Conservation (phyloP, 2,888 invertebrate genomes). For the Phoenoteleia sp. region DNA sequence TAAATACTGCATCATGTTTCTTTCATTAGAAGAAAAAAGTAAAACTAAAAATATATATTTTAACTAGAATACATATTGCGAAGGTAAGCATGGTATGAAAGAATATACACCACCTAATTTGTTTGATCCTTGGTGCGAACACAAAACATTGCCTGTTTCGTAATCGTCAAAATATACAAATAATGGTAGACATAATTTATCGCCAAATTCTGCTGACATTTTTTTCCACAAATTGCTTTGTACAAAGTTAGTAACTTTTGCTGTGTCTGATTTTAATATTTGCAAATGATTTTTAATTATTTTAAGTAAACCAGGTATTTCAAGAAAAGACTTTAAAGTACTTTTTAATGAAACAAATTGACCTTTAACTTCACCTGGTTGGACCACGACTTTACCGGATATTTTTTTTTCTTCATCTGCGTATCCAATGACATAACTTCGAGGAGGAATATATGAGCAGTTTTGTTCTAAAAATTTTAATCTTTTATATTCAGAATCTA, state of each 20-base stretch:
- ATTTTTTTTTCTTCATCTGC: neutral
- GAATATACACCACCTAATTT: conserved; percentile 25
- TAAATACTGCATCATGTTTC: conserved; percentile 40
- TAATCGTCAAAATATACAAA: conserved; percentile 47
- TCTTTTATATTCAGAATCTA: conserved; percentile 4
- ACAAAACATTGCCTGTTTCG: conserved; percentile 37
- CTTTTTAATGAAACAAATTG: neutral
- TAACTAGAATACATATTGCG: conserved; percentile 22
- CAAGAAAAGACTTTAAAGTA: neutral
- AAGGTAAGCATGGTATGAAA: conserved; percentile 27
- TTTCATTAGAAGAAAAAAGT: conserved; percentile 40
- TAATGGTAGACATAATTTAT: conserved; percentile 35
- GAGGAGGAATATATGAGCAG: neutral
- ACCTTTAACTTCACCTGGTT: neutral
- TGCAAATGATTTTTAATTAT: conserved; percentile 1
- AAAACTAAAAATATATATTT: conserved; percentile 37
- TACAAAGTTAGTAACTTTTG: conserved; percentile 27
- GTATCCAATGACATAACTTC: neutral
- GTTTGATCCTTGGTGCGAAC: conserved; percentile 36
- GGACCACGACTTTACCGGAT: neutral
- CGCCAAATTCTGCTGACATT: neutral
- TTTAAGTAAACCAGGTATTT: neutral
- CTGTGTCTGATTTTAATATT: neutral
- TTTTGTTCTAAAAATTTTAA: neutral
- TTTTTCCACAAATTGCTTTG: conserved; percentile 41